Conservation (phyloP, 2,888 invertebrate genomes). For the Pilophorus perplexus region DNA sequence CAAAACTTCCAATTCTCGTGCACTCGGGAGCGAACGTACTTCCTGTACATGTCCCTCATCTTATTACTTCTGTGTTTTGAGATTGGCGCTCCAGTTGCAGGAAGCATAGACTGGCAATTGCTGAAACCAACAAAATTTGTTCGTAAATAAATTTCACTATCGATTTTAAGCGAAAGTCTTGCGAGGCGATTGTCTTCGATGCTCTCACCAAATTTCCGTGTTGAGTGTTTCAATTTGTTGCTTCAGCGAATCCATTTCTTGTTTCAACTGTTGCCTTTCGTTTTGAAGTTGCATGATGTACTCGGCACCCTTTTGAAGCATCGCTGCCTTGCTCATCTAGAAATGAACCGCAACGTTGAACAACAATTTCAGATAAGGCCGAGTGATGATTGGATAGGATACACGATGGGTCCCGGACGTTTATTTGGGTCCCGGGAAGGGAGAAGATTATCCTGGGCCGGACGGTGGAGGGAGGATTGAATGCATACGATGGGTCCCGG, state of each 20-base stretch:
- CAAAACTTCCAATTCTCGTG: slow-evolving; percentile 96
- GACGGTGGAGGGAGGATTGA: too few species aligned
- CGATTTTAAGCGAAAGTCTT: slow-evolving; percentile 1
- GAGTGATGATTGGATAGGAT: neutral
- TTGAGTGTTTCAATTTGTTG: slow-evolving; percentile 89
- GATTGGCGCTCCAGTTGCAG: slow-evolving; percentile 92
- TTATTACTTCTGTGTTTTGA: slow-evolving; percentile 84
- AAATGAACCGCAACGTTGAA: slow-evolving; percentile 45
- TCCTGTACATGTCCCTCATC: slow-evolving; percentile 90
- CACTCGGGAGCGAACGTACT: slow-evolving; percentile 82
- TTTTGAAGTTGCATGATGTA: slow-evolving; percentile 85
- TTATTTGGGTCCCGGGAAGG: too few species aligned
- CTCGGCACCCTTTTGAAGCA: slow-evolving; percentile 95
- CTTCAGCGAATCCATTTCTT: slow-evolving; percentile 82
- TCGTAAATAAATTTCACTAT: slow-evolving; percentile 16
- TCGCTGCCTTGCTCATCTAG: slow-evolving; percentile 88
- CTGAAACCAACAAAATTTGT: slow-evolving; percentile 59
- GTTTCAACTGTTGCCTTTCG: slow-evolving; percentile 81
- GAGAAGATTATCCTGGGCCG: too few species aligned
- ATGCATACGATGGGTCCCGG: too few species aligned
- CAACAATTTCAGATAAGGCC: neutral
- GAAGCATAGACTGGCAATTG: slow-evolving; percentile 89
- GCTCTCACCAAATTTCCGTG: slow-evolving; percentile 82
- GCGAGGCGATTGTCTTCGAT: too few species aligned
- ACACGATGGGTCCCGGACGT: too few species aligned